These are phyloP conservation scores for Spilogale gracilis DNA, from an alignment of 2,113 vertebrate genomes.

Conservation along the genomic window DNA sequence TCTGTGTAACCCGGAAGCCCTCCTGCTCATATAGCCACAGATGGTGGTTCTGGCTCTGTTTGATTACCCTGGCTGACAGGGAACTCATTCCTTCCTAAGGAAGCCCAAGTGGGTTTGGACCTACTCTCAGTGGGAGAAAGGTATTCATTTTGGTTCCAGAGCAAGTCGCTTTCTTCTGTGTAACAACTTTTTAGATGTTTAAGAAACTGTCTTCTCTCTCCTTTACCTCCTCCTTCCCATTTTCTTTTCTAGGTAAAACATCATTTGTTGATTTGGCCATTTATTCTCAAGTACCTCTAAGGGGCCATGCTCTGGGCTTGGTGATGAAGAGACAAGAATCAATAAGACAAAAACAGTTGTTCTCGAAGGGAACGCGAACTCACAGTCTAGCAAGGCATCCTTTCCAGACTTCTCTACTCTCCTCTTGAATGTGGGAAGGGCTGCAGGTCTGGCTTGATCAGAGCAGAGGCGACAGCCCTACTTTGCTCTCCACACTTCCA, in stretches of 20 bases:
- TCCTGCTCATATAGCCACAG: neutral
- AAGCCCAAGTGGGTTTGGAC: neutral
- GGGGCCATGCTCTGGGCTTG: neutral
- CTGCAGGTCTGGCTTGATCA: slow-evolving; percentile 42
- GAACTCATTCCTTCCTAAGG: neutral
- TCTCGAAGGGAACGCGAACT: neutral
- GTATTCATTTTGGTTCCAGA: neutral
- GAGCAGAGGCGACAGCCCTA: neutral
- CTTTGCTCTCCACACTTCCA: neutral
- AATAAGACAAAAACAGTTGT: neutral
- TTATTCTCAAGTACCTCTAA: slow-evolving; percentile 19
- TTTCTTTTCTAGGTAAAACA: slow-evolving; percentile 38
- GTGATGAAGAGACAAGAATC: slow-evolving; percentile 8
- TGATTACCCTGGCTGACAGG: neutral
- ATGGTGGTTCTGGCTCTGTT: too few species aligned
- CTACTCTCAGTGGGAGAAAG: neutral
- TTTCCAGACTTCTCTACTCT: neutral
- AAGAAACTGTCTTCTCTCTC: neutral
- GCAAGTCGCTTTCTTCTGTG: neutral
- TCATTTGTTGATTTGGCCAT: slow-evolving; percentile 1
- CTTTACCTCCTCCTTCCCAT: neutral
- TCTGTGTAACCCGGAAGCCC: neutral
- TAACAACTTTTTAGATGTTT: slow-evolving; percentile 16
- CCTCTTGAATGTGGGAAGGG: neutral
- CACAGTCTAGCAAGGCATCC: neutral